Conservation (phyloP, 1,140 invertebrate species). For the Liolophura sinensis region DNA sequence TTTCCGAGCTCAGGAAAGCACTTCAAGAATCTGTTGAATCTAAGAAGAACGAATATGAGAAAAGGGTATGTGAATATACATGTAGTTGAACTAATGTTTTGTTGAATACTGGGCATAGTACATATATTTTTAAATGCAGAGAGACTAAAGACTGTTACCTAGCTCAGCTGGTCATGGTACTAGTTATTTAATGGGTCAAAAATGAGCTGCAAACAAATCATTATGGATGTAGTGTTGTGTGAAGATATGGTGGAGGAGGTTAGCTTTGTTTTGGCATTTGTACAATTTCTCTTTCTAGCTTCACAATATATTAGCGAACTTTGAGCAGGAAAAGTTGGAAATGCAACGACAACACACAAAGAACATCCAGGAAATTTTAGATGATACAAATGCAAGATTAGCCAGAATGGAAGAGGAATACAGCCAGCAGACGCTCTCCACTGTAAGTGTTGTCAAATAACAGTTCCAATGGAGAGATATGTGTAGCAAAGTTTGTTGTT, state of each 20-base stretch:
- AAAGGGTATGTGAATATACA: constrained; percentile 32
- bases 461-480: too few species aligned
- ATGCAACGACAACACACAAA: constrained; percentile 59
- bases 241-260: too few species aligned
- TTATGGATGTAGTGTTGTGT: too few species aligned
- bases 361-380: constrained; percentile 57
- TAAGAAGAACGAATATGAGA: constrained; percentile 51
- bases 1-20: constrained; percentile 49
- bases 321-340: constrained; percentile 59
- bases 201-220: too few species aligned
- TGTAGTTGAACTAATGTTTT: too few species aligned
- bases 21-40: constrained; percentile 46
- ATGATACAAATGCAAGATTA: constrained; percentile 55
- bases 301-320: constrained; percentile 48
- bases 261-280: constrained; percentile 1
- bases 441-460: constrained; percentile 32
- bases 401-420: constrained; percentile 57
- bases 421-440: constrained; percentile 47
- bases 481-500: too few species aligned
- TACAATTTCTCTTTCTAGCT: constrained; percentile 25
- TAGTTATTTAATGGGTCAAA: too few species aligned
- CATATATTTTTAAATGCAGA: too few species aligned
- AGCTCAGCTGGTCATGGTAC: too few species aligned
- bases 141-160: too few species aligned
- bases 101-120: too few species aligned